Evolutionary conservation across 2,888 invertebrate species (phyloP), one percentile per base, ranked within the genome.

Genomic region (Strigamia maritima): DNA sequence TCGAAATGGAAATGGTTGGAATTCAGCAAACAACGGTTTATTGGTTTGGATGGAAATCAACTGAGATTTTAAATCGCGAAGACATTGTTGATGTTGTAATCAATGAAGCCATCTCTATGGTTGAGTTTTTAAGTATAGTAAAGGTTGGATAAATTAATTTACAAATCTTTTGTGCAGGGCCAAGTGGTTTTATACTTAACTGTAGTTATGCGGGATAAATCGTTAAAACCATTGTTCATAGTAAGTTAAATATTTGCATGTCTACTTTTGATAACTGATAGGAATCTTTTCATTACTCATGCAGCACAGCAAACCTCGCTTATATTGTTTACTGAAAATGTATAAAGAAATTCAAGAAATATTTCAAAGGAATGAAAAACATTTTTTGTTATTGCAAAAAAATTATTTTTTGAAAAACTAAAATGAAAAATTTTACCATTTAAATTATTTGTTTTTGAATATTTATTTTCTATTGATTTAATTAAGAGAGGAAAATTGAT

Each of bases 61-160:
- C 81, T 7, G 81, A 82, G 40, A 82, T 82, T 79, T 81, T 83
- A 44, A 81, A 82, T 75, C 81, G 77, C 19, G 79, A 76, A 14
- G 81, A 82, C 75, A 82, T 83, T 12, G 81, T 81, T 70, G 82
- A 83, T 75, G 79, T 82, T 70, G 81, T 83, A n/a, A 82, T 83
- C 49, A 83, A 82, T 79, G 83, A 83, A 81, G 82, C 81, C 22
- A 82, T 83, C 19, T 81, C 81, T 80, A 81, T 83, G 82, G 83
- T 83, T 79, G 75, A 77, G 22, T 49, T 26, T 4, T 77, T 40
- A 40, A 44, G n/a, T 16, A 10, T 7, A 49, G 6, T 22, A 14
- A 31, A 31, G 31, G 3, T 40, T 49, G 14, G 12, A 10, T 49
- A 44, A 2, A 35, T 76, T 75, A 65, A 35, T 31, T 12, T n/a